Conservation (phyloP, 2,113 vertebrate genomes). For the Oreocharis arfaki region DNA sequence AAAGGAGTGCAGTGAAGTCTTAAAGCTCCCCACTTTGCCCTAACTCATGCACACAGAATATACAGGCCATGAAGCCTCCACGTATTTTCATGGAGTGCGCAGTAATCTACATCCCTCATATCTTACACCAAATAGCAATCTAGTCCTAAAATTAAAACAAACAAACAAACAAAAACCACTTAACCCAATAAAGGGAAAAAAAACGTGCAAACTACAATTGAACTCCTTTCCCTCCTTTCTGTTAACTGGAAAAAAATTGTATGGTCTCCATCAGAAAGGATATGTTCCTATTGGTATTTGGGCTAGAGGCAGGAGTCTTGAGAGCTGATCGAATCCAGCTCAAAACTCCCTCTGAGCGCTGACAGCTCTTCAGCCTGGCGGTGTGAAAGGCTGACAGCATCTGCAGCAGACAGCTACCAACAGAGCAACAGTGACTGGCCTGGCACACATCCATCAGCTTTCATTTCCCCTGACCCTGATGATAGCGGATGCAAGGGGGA, state of each 20-base stretch:
- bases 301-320: rapidly evolving
- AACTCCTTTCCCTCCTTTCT: background rate
- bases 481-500: background rate
- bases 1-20: background rate
- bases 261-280: background rate
- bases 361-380: background rate
- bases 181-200: background rate
- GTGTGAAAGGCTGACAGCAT: background rate
- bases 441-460: background rate
- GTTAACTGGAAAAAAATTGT: background rate
- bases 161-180: background rate
- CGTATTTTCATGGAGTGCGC: rapidly evolving
- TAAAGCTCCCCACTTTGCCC: background rate
- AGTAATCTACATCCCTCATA: background rate
- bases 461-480: background rate
- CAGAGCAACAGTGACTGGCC: background rate
- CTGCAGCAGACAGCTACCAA: background rate
- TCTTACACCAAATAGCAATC: background rate
- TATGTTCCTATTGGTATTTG: rapidly evolving
- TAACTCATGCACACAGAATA: background rate
- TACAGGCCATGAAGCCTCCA: background rate
- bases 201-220: background rate
- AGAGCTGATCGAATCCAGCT: background rate
- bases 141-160: background rate
- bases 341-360: background rate